A percentile compares a stretch with the other conserved stretches of the same genome.
These are phyloP conservation scores for Plestiodon gilberti DNA, from an alignment of 2,113 vertebrate species.

Conservation along the genomic window DNA sequence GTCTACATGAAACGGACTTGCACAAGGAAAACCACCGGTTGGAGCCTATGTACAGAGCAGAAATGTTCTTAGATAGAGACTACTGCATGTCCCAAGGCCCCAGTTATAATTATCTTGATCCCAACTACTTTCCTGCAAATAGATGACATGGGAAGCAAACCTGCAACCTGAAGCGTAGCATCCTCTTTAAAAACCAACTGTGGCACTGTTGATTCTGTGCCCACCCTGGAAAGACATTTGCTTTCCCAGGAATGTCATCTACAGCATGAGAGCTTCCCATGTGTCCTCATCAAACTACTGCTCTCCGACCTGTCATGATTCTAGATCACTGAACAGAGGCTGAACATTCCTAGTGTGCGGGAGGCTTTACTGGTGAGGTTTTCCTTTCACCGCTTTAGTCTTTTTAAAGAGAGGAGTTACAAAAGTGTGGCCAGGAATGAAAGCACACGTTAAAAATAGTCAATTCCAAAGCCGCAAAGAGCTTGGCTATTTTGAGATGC, in stretches of 20 bases:
- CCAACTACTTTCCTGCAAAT: constrained; percentile 99
- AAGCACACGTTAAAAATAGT: constrained; percentile 72
- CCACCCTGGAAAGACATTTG: constrained; percentile 79
- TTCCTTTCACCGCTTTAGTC: constrained; percentile 64
- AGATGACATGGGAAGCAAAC: constrained; percentile 94
- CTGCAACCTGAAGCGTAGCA: constrained; percentile 64
- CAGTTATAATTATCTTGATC: constrained; percentile 99
- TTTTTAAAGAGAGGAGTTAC: constrained; percentile 61
- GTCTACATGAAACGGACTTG: constrained; percentile 93
- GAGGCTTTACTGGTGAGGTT: constrained; percentile 73
- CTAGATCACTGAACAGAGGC: constrained; percentile 78
- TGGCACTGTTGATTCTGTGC: constrained; percentile 78
- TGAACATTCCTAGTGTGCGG: constrained; percentile 86
- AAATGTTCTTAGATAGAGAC: constrained; percentile 97
- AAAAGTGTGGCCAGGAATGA: constrained; percentile 72
- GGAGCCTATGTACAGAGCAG: constrained; percentile 91
- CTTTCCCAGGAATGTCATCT: constrained; percentile 82
- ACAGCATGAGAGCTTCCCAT: constrained; percentile 80
- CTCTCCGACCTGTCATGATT: constrained; percentile 77
- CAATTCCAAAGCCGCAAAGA: constrained; percentile 82
- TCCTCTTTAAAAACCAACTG: constrained; percentile 77
- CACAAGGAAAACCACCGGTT: constrained; percentile 94
- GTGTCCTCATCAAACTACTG: constrained; percentile 77
- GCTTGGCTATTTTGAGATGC: constrained; percentile 79
- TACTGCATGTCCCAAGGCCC: constrained; percentile 95